Percentiles rank a stretch among this genome's conserved stretches.
phyloP scores from a whole-genome alignment of 2,888 invertebrate genomes.

The Amphipyra berbera region DNA sequence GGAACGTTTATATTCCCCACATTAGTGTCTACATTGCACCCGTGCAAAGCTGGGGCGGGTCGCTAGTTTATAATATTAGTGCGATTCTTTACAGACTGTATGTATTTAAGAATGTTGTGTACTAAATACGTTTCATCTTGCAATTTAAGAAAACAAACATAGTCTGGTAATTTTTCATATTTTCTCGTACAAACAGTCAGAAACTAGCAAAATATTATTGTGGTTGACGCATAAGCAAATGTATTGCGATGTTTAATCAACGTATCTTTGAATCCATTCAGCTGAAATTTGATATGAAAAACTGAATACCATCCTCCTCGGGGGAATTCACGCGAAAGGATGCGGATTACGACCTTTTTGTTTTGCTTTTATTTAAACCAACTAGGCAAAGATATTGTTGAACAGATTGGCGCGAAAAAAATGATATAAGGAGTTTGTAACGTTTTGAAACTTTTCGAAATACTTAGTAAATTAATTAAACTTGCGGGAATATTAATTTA shows the following conservation, averaged over 20 bases:
- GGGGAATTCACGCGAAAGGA: conserved; percentile 35
- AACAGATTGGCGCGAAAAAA: neutral
- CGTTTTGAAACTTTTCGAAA: too few relatives aligned
- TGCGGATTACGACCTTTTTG: conserved; percentile 13
- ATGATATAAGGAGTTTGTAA: too few relatives aligned
- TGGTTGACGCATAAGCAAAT: conserved; percentile 45
- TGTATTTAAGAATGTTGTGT: too few relatives aligned
- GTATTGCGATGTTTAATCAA: conserved; percentile 69
- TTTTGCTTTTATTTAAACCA: conserved; percentile 30
- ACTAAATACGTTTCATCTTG: too few relatives aligned
- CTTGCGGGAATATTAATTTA: conserved; percentile 13
- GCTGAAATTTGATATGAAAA: conserved; percentile 65
- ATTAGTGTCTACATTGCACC: too few relatives aligned
- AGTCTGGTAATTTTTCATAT: conserved; percentile 25
- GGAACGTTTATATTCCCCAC: too few relatives aligned
- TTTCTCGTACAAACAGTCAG: conserved; percentile 34
- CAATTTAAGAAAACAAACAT: too few relatives aligned
- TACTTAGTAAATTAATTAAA: neutral
- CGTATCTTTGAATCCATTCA: conserved; percentile 72
- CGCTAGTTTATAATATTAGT: too few relatives aligned
- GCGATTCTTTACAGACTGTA: too few relatives aligned
- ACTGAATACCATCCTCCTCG: conserved; percentile 39
- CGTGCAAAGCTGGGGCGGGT: too few relatives aligned
- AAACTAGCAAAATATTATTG: conserved; percentile 37
- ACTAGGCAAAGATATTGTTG: neutral